Conservation (phyloP, 2,113 vertebrate genomes). For the Meriones unguiculatus region DNA sequence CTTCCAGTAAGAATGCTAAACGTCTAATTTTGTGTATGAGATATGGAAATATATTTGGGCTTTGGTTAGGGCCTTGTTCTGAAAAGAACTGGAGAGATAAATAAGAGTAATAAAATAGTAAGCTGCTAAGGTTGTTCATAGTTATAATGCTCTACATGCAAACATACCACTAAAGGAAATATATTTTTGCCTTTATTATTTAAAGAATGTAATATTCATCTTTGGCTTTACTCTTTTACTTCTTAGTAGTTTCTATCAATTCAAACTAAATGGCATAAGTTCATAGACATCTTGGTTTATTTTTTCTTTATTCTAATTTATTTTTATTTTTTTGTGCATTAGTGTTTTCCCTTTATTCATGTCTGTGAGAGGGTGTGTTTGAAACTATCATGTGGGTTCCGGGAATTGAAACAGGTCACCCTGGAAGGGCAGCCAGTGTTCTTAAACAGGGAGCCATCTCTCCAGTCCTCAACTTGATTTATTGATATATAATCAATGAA, state of each 20-base stretch:
- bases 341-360: too few relatives aligned
- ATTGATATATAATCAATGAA: neutral
- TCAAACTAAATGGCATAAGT: neutral
- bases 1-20: neutral
- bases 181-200: neutral
- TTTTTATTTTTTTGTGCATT: too few relatives aligned
- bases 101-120: neutral
- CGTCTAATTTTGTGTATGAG: slow-evolving; percentile 13
- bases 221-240: neutral
- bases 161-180: neutral
- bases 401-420: too few relatives aligned
- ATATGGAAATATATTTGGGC: neutral
- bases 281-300: neutral
- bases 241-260: neutral
- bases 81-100: neutral
- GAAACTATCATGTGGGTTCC: too few relatives aligned
- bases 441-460: too few relatives aligned
- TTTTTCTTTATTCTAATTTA: neutral
- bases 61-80: neutral
- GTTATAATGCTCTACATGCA: neutral
- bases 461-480: too few relatives aligned
- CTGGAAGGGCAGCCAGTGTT: too few relatives aligned
- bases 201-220: neutral
- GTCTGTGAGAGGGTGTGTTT: too few relatives aligned
- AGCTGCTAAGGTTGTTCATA: neutral